Evolutionary conservation across 1,140 invertebrate species (phyloP).

Genomic region (Orius insidiosus): DNA sequence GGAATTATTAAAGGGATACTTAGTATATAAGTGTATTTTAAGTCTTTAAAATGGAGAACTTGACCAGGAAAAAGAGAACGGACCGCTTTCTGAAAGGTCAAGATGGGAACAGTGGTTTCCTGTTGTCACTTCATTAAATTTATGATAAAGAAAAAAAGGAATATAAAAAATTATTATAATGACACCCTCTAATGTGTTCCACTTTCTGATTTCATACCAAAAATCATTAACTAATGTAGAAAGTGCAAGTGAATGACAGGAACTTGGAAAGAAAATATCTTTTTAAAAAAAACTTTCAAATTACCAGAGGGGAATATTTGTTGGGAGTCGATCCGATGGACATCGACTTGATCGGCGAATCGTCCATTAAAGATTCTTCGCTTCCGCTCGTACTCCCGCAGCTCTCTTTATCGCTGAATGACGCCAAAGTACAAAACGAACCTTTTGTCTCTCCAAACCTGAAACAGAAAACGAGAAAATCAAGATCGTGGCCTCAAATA

Average conservation of each 20-base stretch:
- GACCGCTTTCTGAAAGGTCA: too few relatives aligned
- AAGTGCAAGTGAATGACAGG: conserved; percentile 7
- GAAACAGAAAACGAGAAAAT: conserved; percentile 18
- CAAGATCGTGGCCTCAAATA: conserved; percentile 2
- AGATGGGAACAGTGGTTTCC: too few relatives aligned
- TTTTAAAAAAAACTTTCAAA: conserved; percentile 5
- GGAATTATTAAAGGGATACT: too few relatives aligned
- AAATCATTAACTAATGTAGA: neutral
- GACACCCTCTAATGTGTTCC: neutral
- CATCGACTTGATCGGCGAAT: neutral
- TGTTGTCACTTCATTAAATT: too few relatives aligned
- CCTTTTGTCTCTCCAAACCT: conserved; percentile 45
- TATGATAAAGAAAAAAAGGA: too few relatives aligned
- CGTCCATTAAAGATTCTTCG: neutral
- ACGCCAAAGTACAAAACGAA: conserved; percentile 42
- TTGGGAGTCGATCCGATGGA: neutral
- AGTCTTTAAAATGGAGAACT: too few relatives aligned
- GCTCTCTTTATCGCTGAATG: conserved; percentile 37
- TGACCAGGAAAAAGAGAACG: too few relatives aligned
- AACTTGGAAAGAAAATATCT: neutral
- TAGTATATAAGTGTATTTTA: too few relatives aligned
- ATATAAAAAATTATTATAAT: too few relatives aligned
- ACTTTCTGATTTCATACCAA: neutral
- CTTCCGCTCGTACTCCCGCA: conserved; percentile 5
- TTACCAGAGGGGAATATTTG: neutral